phyloP scores from a whole-genome alignment of 1,140 invertebrate genomes.

The Neotoxoptera formosana region DNA sequence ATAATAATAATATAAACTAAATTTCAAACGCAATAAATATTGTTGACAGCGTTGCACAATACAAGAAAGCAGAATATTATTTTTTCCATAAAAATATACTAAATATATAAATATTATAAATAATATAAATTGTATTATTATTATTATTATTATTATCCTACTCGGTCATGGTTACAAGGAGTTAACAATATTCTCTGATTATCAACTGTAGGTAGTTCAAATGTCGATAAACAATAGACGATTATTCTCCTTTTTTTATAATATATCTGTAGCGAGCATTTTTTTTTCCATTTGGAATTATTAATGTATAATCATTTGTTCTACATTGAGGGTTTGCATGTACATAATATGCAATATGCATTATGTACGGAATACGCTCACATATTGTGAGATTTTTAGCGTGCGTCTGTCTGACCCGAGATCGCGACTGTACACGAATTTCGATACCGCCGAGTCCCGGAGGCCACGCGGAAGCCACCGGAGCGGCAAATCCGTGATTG shows the following conservation, averaged over 20 bases:
- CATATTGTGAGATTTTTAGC: background rate
- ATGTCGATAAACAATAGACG: background rate
- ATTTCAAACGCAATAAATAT: background rate
- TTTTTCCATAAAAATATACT: background rate
- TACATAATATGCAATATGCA: background rate
- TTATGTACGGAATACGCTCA: background rate
- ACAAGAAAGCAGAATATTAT: background rate
- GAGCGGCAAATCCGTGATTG: conserved; percentile 37
- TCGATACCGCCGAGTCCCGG: background rate
- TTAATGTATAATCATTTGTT: background rate
- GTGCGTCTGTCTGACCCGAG: background rate
- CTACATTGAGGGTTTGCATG: background rate
- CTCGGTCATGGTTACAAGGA: background rate
- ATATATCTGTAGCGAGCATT: background rate
- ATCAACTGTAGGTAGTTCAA: background rate
- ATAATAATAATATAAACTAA: conserved; percentile 1
- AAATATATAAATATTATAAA: too few species aligned
- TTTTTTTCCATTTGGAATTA: background rate
- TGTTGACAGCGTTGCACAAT: background rate
- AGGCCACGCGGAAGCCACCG: background rate
- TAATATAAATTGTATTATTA: too few species aligned
- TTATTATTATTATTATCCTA: background rate
- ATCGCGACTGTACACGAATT: background rate
- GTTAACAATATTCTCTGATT: background rate
- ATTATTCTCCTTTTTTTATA: background rate